Conservation (phyloP, 2,888 invertebrate genomes). For the Bombylius discolor region DNA sequence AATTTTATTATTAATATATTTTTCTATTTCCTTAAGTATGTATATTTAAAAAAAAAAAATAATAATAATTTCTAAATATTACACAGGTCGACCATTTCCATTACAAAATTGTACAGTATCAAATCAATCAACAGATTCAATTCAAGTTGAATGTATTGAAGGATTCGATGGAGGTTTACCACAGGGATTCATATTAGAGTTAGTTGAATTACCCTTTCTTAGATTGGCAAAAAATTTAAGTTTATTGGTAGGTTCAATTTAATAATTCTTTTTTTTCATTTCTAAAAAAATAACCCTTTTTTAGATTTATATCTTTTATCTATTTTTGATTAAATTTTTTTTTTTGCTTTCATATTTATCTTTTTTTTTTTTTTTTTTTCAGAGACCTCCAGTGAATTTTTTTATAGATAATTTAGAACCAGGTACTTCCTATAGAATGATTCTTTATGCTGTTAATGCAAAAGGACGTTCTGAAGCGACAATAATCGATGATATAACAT, state of each 20-base stretch:
- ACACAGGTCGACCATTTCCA: slow-evolving; percentile 73
- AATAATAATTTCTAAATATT: slow-evolving; percentile 10
- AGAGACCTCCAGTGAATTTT: slow-evolving; percentile 34
- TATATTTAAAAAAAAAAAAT: too few species aligned
- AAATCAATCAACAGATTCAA: slow-evolving; percentile 72
- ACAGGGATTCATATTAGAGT: slow-evolving; percentile 72
- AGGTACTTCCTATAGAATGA: slow-evolving; percentile 65
- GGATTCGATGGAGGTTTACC: slow-evolving; percentile 80
- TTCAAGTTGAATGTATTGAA: slow-evolving; percentile 76
- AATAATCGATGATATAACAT: slow-evolving; percentile 68
- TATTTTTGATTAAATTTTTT: background rate
- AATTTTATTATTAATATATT: too few species aligned
- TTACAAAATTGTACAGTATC: slow-evolving; percentile 78
- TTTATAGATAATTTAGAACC: slow-evolving; percentile 47
- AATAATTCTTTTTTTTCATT: background rate
- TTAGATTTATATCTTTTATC: too few species aligned
- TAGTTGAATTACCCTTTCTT: slow-evolving; percentile 57
- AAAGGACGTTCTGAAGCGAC: slow-evolving; percentile 77
- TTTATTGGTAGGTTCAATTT: slow-evolving; percentile 26
- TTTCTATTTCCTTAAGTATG: too few species aligned
- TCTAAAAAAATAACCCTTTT: too few species aligned
- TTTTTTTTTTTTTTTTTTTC: slow-evolving; percentile 9
- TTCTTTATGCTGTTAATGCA: slow-evolving; percentile 73
- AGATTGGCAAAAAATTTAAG: slow-evolving; percentile 36
- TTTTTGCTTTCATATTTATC: background rate